Evolutionary conservation across 2,888 invertebrate genomes (phyloP).

Genomic region (Epicampocera succincta): DNA sequence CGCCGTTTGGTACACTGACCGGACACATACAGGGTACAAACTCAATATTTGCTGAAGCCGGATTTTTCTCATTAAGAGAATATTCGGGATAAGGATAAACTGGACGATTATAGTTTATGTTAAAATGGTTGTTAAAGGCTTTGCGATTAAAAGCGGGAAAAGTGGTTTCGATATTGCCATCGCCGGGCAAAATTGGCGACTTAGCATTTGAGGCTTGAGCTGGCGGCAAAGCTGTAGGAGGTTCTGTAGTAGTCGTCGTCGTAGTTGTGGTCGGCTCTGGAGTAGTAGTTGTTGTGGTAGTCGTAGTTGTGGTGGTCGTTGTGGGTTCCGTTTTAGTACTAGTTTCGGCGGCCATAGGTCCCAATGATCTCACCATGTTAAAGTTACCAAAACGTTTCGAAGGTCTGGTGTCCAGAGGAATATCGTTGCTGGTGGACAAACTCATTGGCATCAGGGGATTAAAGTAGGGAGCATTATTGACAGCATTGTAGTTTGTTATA

Average conservation of each 20-base stretch:
- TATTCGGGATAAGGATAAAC: slow-evolving; percentile 80
- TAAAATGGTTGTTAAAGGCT: slow-evolving; percentile 72
- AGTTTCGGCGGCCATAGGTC: slow-evolving; percentile 61
- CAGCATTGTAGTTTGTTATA: slow-evolving; percentile 53
- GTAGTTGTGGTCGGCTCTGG: slow-evolving; percentile 64
- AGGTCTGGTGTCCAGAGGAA: slow-evolving; percentile 49
- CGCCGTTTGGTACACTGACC: slow-evolving; percentile 73
- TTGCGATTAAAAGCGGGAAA: slow-evolving; percentile 78
- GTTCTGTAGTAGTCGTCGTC: slow-evolving; percentile 36
- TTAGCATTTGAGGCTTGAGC: too few species aligned
- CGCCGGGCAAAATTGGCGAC: too few species aligned
- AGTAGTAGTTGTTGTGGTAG: slow-evolving; percentile 70
- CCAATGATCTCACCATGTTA: slow-evolving; percentile 53
- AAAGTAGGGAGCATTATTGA: slow-evolving; percentile 62
- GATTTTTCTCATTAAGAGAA: slow-evolving; percentile 43
- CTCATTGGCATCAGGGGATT: slow-evolving; percentile 52
- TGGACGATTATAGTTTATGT: slow-evolving; percentile 76
- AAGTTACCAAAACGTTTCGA: slow-evolving; percentile 40
- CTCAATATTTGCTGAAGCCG: slow-evolving; percentile 70
- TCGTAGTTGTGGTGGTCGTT: slow-evolving; percentile 36
- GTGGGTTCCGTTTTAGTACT: slow-evolving; percentile 59
- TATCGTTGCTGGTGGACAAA: slow-evolving; percentile 45
- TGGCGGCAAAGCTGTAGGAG: slow-evolving; percentile 16
- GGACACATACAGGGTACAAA: slow-evolving; percentile 81
- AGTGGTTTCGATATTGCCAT: slow-evolving; percentile 63